These are phyloP conservation scores for Okamejei kenojei DNA, from an alignment of 2,797 vertebrate genomes.

Conservation along the genomic window DNA sequence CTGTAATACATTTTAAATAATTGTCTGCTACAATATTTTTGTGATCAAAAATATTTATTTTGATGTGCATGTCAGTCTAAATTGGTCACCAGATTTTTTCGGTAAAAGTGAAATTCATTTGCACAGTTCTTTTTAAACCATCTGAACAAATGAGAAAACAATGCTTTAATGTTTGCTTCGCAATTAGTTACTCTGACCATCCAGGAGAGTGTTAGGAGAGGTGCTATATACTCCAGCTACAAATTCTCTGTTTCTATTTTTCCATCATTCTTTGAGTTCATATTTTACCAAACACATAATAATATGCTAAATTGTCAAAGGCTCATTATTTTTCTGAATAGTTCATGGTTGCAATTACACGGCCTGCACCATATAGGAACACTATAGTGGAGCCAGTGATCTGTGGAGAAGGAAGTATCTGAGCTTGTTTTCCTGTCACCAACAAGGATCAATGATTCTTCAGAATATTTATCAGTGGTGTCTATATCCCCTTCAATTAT, in stretches of 20 bases:
- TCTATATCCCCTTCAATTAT: neutral
- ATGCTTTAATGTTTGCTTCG: neutral
- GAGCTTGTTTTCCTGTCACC: constrained; percentile 12
- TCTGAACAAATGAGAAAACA: neutral
- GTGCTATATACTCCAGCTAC: neutral
- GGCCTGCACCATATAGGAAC: neutral
- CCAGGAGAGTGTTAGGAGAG: neutral
- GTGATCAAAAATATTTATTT: neutral
- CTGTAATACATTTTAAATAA: neutral
- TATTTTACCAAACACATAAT: neutral
- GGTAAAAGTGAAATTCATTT: neutral
- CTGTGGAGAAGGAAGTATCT: neutral
- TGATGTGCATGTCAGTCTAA: neutral
- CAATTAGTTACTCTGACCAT: neutral
- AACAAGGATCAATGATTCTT: neutral
- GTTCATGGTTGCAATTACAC: too few species aligned
- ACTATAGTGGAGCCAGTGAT: neutral
- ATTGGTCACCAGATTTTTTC: neutral
- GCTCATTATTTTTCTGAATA: constrained; percentile 5
- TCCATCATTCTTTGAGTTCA: neutral
- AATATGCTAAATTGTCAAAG: neutral
- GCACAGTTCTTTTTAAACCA: neutral
- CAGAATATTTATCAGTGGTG: neutral
- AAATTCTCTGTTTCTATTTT: neutral
- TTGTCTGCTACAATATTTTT: neutral